These are phyloP conservation scores for Chymomyza costata DNA, from an alignment of 1,140 invertebrate genomes.

Conservation along the genomic window DNA sequence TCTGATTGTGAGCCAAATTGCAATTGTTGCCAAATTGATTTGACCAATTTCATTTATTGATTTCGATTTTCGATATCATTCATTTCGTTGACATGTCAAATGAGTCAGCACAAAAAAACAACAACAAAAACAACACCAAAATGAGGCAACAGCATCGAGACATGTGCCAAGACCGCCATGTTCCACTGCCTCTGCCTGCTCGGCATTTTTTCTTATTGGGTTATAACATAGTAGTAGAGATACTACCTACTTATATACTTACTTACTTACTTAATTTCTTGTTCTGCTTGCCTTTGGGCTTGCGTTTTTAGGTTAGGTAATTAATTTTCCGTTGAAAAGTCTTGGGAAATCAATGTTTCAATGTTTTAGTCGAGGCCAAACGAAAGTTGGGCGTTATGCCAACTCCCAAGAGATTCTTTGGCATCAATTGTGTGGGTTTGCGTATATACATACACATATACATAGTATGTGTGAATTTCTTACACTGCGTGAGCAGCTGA, in stretches of 20 bases:
- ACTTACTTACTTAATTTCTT: slow-evolving; percentile 42
- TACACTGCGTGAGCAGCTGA: neutral
- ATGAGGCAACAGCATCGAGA: slow-evolving; percentile 37
- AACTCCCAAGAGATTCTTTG: slow-evolving; percentile 46
- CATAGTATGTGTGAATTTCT: slow-evolving; percentile 16
- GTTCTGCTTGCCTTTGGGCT: slow-evolving; percentile 24
- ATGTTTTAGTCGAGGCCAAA: slow-evolving; percentile 43
- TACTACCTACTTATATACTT: neutral
- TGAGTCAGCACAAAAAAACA: slow-evolving; percentile 53
- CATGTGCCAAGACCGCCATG: slow-evolving; percentile 1
- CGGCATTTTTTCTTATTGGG: slow-evolving; percentile 35
- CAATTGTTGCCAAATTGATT: slow-evolving; percentile 72
- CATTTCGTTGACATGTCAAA: slow-evolving; percentile 61
- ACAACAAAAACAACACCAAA: neutral
- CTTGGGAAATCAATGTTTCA: slow-evolving; percentile 72
- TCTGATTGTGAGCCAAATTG: slow-evolving; percentile 40
- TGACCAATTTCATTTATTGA: slow-evolving; percentile 72
- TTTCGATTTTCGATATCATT: slow-evolving; percentile 71
- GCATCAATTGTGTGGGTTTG: slow-evolving; percentile 46
- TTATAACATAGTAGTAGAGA: too few species aligned
- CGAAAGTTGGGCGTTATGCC: slow-evolving; percentile 3
- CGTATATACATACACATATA: too few species aligned
- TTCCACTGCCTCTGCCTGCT: slow-evolving; percentile 28
- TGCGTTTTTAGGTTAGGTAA: slow-evolving; percentile 68
- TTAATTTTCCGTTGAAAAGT: slow-evolving; percentile 68